A percentile compares a stretch with the other conserved stretches of the same genome.
phyloP scores from a whole-genome alignment of 2,888 invertebrate genomes.

The Exocentrus adspersus region DNA sequence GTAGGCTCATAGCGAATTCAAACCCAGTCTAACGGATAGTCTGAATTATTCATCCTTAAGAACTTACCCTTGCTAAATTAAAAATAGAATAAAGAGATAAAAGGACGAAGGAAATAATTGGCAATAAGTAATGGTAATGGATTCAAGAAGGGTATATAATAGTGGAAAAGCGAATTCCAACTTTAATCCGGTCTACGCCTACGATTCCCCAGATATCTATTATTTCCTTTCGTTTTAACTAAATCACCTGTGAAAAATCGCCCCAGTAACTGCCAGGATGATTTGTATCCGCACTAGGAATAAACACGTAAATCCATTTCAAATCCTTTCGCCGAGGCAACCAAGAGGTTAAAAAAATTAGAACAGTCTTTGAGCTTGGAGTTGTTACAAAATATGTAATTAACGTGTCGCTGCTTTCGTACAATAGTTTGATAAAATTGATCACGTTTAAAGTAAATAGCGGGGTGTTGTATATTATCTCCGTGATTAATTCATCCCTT shows the following conservation, averaged over 20 bases:
- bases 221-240: conserved; percentile 51
- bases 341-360: too few species aligned
- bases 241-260: conserved; percentile 57
- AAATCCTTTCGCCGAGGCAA: not conserved
- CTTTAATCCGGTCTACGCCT: conserved; percentile 48
- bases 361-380: too few species aligned
- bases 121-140: conserved; percentile 41
- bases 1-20: conserved; percentile 14
- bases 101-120: conserved; percentile 39
- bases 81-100: conserved; percentile 21
- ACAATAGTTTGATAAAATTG: too few species aligned
- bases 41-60: conserved; percentile 19
- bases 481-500: too few species aligned
- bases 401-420: too few species aligned
- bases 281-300: conserved; percentile 46
- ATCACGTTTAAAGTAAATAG: too few species aligned
- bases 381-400: too few species aligned
- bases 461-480: too few species aligned
- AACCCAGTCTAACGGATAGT: conserved; percentile 15
- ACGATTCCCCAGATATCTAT: conserved; percentile 52
- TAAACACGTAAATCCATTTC: conserved; percentile 41
- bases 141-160: conserved; percentile 37
- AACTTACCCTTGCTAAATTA: conserved; percentile 16
- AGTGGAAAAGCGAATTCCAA: conserved; percentile 38
- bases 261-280: conserved; percentile 49